A percentile compares a stretch with the other conserved stretches of the same genome.
Evolutionary conservation across 2,888 invertebrate genomes (phyloP).

Genomic region (Lasioglossum malachurum): DNA sequence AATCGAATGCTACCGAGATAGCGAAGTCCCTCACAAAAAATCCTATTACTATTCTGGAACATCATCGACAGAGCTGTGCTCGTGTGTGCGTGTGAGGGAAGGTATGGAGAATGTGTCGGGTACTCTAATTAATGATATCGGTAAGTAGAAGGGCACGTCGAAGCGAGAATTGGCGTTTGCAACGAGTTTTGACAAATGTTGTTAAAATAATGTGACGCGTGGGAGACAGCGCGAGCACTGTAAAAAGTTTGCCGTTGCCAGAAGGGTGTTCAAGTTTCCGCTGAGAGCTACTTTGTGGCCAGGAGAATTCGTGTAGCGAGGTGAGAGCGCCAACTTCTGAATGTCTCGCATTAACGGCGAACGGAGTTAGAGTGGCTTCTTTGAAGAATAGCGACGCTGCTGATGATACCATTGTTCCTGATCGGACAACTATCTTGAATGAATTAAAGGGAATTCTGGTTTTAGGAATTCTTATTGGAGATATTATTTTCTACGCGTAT

Average conservation of each 20-base stretch:
- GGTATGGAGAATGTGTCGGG: not conserved
- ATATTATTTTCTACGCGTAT: not conserved
- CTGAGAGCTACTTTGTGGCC: not conserved
- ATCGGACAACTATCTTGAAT: not conserved
- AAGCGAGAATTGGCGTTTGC: not conserved
- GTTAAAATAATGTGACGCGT: not conserved
- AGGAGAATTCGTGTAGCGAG: not conserved
- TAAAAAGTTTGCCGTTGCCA: not conserved
- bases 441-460: not conserved
- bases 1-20: not conserved
- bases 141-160: not conserved
- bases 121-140: conserved; percentile 13
- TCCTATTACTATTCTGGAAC: not conserved
- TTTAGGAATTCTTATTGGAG: not conserved
- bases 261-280: conserved; percentile 5
- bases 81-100: not conserved
- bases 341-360: not conserved
- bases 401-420: not conserved
- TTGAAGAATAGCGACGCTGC: not conserved
- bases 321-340: not conserved
- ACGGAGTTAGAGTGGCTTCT: not conserved
- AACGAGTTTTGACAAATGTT: not conserved
- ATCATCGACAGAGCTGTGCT: not conserved
- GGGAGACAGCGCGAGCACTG: not conserved
- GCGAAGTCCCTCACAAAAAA: not conserved